phyloP scores from a whole-genome alignment of 23 tunicate species.

The Trididemnum miniatum region DNA sequence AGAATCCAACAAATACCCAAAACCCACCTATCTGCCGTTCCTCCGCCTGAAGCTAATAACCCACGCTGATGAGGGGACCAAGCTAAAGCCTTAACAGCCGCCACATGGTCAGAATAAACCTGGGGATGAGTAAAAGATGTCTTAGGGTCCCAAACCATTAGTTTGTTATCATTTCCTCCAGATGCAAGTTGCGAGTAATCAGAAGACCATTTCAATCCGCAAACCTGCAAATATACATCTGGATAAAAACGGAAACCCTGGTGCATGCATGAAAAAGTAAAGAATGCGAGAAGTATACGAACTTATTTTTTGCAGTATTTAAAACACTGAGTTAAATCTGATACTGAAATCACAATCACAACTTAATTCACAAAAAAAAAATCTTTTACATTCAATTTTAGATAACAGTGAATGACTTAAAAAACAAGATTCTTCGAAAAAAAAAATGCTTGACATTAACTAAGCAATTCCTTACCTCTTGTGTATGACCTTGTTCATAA shows the following conservation, averaged over 20 bases:
- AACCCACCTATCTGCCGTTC: slow-evolving; percentile 84
- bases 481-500: slow-evolving; percentile 76
- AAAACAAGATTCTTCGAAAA: too few species aligned
- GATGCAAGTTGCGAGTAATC: slow-evolving; percentile 83
- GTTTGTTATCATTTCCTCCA: slow-evolving; percentile 95
- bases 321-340: too few species aligned
- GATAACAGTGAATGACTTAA: too few species aligned
- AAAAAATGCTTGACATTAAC: not conserved
- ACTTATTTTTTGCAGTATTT: too few species aligned
- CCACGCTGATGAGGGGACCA: slow-evolving; percentile 99
- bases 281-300: too few species aligned
- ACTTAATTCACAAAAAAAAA: too few species aligned
- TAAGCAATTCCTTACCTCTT: slow-evolving; percentile 53
- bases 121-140: slow-evolving; percentile 61
- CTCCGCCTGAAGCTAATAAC: slow-evolving; percentile 92
- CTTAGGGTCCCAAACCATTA: slow-evolving; percentile 88
- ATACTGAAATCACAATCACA: too few species aligned
- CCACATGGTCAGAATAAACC: slow-evolving; percentile 79
- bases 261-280: too few species aligned
- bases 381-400: too few species aligned
- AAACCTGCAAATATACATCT: slow-evolving; percentile 61
- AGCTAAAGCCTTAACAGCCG: slow-evolving; percentile 96
- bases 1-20: too few species aligned
- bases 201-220: slow-evolving; percentile 96
- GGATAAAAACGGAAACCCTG: too few species aligned